phyloP scores from a whole-genome alignment of 2,113 vertebrate genomes.

The sheep (Ovis aries) region DNA sequence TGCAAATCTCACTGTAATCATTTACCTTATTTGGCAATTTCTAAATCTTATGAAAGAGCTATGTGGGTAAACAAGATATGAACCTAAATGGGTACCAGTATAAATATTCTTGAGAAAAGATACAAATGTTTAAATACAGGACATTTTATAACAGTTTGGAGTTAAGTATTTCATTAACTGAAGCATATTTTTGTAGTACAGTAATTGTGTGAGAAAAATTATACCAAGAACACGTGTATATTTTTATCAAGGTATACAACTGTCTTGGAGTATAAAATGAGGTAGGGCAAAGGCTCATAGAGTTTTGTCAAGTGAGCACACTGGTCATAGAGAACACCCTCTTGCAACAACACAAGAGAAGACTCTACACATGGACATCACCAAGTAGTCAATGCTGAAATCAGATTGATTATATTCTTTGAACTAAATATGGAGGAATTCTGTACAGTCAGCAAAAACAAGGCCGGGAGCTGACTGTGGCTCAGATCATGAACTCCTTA shows the following conservation, averaged over 20 bases:
- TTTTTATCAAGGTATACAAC: not conserved
- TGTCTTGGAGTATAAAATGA: not conserved
- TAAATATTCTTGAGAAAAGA: not conserved
- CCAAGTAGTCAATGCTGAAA: not conserved
- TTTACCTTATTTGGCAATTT: not conserved
- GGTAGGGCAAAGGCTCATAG: not conserved
- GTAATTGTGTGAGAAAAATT: not conserved
- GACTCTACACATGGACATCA: not conserved
- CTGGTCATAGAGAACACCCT: not conserved
- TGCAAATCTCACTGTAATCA: not conserved
- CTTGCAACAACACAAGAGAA: not conserved
- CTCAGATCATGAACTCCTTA: not conserved
- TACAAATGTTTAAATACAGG: not conserved
- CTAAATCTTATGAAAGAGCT: not conserved
- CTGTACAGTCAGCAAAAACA: not conserved
- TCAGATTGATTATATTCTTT: not conserved
- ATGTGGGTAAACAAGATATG: not conserved
- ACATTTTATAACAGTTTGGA: not conserved
- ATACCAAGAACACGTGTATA: not conserved
- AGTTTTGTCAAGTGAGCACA: not conserved
- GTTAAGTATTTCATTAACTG: not conserved
- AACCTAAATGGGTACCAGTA: not conserved
- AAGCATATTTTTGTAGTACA: not conserved
- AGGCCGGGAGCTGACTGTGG: not conserved
- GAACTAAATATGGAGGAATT: not conserved